Base-by-base conservation (phyloP, 2,888 invertebrate species). In the Ormyrus thymus region DNA sequence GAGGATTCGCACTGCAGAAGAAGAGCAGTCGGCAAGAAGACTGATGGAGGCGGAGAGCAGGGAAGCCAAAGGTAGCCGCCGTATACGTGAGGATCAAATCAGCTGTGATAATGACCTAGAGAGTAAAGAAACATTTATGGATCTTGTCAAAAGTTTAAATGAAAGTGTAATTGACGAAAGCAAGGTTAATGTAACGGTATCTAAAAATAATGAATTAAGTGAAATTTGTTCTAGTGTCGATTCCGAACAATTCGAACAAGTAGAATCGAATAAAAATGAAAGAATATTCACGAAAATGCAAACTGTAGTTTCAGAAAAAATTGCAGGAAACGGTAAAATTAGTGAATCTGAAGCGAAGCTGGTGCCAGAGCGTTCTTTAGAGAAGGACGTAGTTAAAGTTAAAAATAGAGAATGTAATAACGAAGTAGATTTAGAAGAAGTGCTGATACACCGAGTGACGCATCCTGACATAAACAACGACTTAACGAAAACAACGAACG, bases 81-180 rank as follows among this genome's bases (percentile, higher is more conserved):
- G 4, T 29, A 29, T 2, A 29, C 29, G 4, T 4, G 29, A 29
- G 4, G 29, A 29, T 29, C 29, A 29, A 29, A 29, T 29, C 29
- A 29, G 29, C 29, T 29, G 29, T n/a, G 3, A 68, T 50, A 13
- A 70, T 6, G 29, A 56, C 58, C 6, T 58, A 29, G 66, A 77
- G 5, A 80, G 74, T 51, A 70, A 71, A 45, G 78, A 66, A n/a
- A 78, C 56, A 7, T 76, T 80, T 51, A 77, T 73, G 65, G 70
- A 61, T 61, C 74, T 74, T 15, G 77, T 80, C n/a, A 62, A 80
- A 58, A 80, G 69, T 59, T 69, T 80, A 7, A 80, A 73, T 8
- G 73, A 76, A 43, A 79, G 76, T 45, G 65, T 76, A n/a, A 61
- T 74, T 61, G 76, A 79, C 15, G 76, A 76, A 5, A 56, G 51